Evolutionary conservation across 2,888 invertebrate species (phyloP), one percentile per base, ranked within the genome.

Genomic region (Apamea sordens): DNA sequence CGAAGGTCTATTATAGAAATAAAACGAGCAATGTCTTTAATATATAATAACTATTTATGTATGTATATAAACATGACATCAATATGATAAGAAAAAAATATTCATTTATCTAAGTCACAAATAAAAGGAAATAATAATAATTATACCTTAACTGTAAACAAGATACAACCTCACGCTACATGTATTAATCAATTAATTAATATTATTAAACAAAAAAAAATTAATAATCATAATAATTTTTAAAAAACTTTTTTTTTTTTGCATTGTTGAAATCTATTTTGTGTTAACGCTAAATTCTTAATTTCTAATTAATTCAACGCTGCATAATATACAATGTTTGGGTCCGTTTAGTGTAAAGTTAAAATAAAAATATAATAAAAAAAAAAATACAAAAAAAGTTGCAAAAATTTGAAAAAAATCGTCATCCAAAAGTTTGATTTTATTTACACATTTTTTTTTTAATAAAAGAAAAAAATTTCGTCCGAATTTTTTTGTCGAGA

Each of bases 31-130:
- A 93, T 94, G 81, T 89, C 79, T 89, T 89, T 95, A 96, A 96
- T 96, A 96, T 96, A 96, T 96, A 96, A 96, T 97, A 97, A 97
- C 96, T 97, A 97, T 97, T 95, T 96, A 96, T 96, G 95, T 96
- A 96, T 95, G 95, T 96, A 96, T 96, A 96, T 96, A 96, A 96
- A 97, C 96, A 96, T 96, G 95, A 96, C 96, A 96, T 96, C 92
- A 83, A 89, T 89, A 85, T 82, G 93, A 96, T 94, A 95, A 94
- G 96, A 96, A 96, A 96, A 91, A 95, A 95, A 95, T 87, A 89
- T 95, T 94, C 95, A 95, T 96, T 96, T 93, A 96, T 95, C 96
- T 89, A 96, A 95, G 91, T 94, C 95, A 95, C 95, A 93, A 95
- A 94, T 93, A 92, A 90, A 91, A 92, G 89, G 88, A 92, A 94